Base-by-base conservation (phyloP, 2,888 invertebrate species). In the Acleris holmiana region DNA sequence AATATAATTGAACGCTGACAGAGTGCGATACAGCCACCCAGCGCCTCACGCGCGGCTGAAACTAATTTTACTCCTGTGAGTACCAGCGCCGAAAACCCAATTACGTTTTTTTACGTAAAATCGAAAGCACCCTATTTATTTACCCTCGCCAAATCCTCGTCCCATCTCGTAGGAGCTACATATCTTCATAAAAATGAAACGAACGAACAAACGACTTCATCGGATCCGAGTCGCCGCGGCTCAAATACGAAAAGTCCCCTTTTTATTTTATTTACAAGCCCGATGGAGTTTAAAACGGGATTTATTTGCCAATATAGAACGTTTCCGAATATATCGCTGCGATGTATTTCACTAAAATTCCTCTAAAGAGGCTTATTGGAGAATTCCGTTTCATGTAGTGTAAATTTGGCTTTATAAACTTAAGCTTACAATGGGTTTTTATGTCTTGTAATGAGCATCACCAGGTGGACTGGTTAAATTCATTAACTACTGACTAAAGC, bases 111-210 rank as follows among this genome's bases (percentile, higher is more conserved):
- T 68, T 69, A 68, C 68, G 68, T 71, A 73, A 69, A 70, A 70
- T 58, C 70, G 70, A 65, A 71, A 74, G 71, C 71, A 75, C 63
- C 78, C 80, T 80, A 80, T 81, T 80, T 82, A 81, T 80, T 80
- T 77, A 76, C 75, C 73, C 72, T 66, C 57, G 58, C 67, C 76
- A 80, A 79, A 77, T 70, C 76, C 72, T 69, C 72, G 74, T 77
- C 77, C 73, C 76, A 82, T 81, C 77, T 74, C 72, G 66, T 63
- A 71, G 73, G 66, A 72, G 80, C 82, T 73, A 88, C 87, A 87
- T 82, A 84, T 89, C 89, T 89, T 87, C 85, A 87, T 89, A 86
- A 87, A 86, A 89, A 85, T 84, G 83, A 85, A 87, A 82, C 76
- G 79, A 73, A 76, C 74, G 71, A 71, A 76, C 76, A 75, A 83